Evolutionary conservation across 2,113 vertebrate species (phyloP).

Genomic region (Paralichthys olivaceus): DNA sequence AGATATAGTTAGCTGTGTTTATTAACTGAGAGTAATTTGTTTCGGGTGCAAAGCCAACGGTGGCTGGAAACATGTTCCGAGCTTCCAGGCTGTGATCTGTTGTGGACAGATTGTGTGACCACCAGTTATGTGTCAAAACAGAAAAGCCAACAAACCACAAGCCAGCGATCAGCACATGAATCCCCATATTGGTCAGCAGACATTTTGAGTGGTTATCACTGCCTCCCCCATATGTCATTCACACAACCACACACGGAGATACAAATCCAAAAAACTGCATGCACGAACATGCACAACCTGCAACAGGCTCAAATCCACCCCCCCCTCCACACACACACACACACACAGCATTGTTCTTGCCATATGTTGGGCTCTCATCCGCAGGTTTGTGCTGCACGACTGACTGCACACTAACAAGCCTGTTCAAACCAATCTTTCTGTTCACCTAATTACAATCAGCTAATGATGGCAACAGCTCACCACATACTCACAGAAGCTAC

Average conservation of each 20-base stretch:
- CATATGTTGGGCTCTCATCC: conserved; percentile 53
- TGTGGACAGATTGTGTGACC: neutral
- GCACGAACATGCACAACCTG: neutral
- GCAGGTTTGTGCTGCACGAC: conserved; percentile 36
- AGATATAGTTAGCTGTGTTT: neutral
- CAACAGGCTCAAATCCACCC: conserved; percentile 12
- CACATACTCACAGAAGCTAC: conserved; percentile 24
- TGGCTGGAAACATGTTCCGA: neutral
- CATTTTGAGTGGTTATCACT: conserved; percentile 3
- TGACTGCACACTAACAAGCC: conserved; percentile 60
- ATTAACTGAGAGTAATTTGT: neutral
- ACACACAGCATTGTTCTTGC: conserved; percentile 21
- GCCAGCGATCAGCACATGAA: neutral
- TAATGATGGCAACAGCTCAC: conserved; percentile 38
- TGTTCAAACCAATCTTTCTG: conserved; percentile 40
- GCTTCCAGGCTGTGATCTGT: neutral
- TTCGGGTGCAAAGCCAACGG: no score
- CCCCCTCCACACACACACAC: conserved; percentile 9
- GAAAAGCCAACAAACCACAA: no score
- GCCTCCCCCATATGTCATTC: conserved; percentile 5
- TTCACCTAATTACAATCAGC: conserved; percentile 62
- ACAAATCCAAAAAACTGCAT: neutral
- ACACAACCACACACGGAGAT: neutral
- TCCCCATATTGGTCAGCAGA: conserved; percentile 15
- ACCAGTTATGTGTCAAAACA: neutral